Evolutionary conservation across 2,113 vertebrate genomes (phyloP), one percentile per base, ranked within the genome.

Genomic region (Ochotona curzoniae): DNA sequence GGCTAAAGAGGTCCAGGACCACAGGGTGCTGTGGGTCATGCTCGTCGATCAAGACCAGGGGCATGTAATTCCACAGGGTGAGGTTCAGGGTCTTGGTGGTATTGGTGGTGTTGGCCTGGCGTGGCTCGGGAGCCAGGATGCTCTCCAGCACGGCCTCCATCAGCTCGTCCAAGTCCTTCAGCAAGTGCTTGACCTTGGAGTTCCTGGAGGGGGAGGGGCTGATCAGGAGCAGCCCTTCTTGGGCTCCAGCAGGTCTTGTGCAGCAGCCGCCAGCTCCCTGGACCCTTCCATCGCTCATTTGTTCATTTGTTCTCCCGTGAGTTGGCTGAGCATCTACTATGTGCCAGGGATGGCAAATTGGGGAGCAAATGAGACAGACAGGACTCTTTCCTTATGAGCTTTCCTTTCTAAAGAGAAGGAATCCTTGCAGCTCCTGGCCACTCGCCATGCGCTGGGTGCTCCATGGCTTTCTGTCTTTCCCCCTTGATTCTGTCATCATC

Each of bases 131-230:
- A 51, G 96, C 96, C 96, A 98, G 96, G 85, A 98, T 98, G 81
- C 96, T 97, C 54, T 97, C 97, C 60, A 98, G 97, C 0, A 98
- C 97, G 0, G 96, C 98, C 0, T 97, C 96, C 0, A 98, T 98
- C 32, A 98, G 97, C n/a, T 93, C 89, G 44, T 98, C 98, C 97
- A 98, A 87, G 38, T 98, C 98, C n/a, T 95, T 93, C 79, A 98
- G 95, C 86, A 98, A 60, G 10, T 89, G 97, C 94, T 94, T 98
- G 64, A 97, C 98, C 89, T 98, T 96, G 0, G 98, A 98, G 83
- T 98, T 98, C 54, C 98, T 98, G 96, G 0, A 44, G 1, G 21
- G 35, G 70, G 44, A 49, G 11, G 71, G 51, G 25, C 28, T 2
- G 0, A 61, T 74, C 63, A 82, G 54, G 54, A 57, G 10, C 9